These are phyloP conservation scores for Diachrysia chrysitis DNA, from an alignment of 2,888 invertebrate species.

Conservation along the genomic window DNA sequence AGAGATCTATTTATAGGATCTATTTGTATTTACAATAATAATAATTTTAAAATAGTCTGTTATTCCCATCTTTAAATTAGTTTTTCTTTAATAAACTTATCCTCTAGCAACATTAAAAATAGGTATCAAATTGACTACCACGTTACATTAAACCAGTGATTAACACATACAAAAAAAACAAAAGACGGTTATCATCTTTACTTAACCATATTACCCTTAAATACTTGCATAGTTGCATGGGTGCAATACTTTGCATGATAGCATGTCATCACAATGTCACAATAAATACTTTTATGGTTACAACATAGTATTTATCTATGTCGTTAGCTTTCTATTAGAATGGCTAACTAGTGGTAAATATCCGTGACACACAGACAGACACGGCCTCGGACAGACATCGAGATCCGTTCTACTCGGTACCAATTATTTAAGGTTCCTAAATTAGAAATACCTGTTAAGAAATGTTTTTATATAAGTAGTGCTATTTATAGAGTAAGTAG, in stretches of 20 bases:
- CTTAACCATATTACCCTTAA: background rate
- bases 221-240: background rate
- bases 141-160: background rate
- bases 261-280: constrained; percentile 1
- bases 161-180: background rate
- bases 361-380: constrained; percentile 9
- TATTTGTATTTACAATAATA: no score
- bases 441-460: no score
- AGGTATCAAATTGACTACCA: background rate
- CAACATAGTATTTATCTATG: background rate
- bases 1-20: no score
- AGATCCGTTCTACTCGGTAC: constrained; percentile 26
- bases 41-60: no score
- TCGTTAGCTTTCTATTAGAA: constrained; percentile 4
- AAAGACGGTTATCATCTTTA: background rate
- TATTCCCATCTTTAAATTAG: no score
- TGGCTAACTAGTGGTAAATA: constrained; percentile 12
- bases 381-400: constrained; percentile 34
- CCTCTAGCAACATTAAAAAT: background rate
- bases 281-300: background rate
- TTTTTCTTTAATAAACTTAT: no score
- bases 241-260: background rate
- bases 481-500: no score
- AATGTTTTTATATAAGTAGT: background rate
- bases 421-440: background rate